phyloP scores from a whole-genome alignment of 2,113 vertebrate genomes.

The Rafetus swinhoei region DNA sequence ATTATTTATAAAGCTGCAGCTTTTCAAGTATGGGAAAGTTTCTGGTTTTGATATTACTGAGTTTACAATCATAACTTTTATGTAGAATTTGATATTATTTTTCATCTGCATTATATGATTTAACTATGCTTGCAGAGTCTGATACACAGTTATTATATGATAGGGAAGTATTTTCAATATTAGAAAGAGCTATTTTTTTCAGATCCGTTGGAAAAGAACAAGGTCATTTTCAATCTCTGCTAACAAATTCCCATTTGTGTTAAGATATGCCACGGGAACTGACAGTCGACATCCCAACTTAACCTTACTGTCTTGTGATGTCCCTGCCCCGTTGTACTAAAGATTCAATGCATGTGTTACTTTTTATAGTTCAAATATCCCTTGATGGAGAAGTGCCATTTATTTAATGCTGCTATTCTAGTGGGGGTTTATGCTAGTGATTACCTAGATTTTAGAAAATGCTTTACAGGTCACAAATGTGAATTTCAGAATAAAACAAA shows the following conservation, averaged over 20 bases:
- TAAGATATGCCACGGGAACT: background rate
- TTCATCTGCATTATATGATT: background rate
- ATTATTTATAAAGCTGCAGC: background rate
- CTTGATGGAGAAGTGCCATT: background rate
- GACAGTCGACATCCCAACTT: background rate
- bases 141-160: background rate
- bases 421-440: background rate
- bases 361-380: slow-evolving; percentile 7
- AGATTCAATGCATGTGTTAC: background rate
- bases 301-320: slow-evolving; percentile 13
- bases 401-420: background rate
- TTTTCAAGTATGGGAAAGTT: background rate
- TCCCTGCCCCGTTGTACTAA: background rate
- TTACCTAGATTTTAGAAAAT: background rate
- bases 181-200: background rate
- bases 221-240: background rate
- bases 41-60: background rate
- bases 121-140: background rate
- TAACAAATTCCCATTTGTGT: background rate
- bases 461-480: background rate
- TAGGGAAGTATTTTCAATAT: background rate
- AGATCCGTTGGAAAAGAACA: background rate
- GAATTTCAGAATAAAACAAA: background rate
- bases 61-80: background rate
- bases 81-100: background rate